phyloP scores from a whole-genome alignment of 2,113 vertebrate genomes.

The Nycticorax nycticorax region DNA sequence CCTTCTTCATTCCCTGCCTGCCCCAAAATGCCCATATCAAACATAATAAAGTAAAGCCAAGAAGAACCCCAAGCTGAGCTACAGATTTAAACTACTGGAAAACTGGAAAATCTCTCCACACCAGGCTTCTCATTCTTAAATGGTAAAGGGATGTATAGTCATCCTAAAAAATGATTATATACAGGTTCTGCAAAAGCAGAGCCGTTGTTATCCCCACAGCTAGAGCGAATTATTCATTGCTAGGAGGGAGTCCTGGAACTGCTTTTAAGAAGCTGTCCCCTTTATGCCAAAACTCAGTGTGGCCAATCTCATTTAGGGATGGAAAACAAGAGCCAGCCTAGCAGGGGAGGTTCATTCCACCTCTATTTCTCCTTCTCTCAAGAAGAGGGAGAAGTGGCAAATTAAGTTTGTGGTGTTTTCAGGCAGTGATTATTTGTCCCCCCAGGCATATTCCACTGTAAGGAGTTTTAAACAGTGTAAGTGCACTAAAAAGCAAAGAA shows the following conservation, averaged over 20 bases:
- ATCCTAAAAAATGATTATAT: neutral
- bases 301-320: neutral
- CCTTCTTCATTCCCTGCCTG: neutral
- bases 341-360: neutral
- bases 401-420: neutral
- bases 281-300: neutral
- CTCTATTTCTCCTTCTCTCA: neutral
- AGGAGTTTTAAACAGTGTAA: neutral
- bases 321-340: neutral
- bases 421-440: neutral
- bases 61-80: neutral
- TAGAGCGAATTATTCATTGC: neutral
- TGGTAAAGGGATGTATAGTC: neutral
- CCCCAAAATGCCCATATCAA: neutral
- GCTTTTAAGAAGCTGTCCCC: neutral
- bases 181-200: neutral
- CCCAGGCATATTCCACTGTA: neutral
- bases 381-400: neutral
- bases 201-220: neutral
- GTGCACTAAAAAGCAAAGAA: neutral
- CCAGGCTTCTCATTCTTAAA: neutral
- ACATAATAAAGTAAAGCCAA: neutral
- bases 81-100: neutral
- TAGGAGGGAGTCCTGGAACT: neutral
- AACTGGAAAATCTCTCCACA: neutral